phyloP scores from a whole-genome alignment of 2,797 vertebrate species.

The Phoebastria nigripes region DNA sequence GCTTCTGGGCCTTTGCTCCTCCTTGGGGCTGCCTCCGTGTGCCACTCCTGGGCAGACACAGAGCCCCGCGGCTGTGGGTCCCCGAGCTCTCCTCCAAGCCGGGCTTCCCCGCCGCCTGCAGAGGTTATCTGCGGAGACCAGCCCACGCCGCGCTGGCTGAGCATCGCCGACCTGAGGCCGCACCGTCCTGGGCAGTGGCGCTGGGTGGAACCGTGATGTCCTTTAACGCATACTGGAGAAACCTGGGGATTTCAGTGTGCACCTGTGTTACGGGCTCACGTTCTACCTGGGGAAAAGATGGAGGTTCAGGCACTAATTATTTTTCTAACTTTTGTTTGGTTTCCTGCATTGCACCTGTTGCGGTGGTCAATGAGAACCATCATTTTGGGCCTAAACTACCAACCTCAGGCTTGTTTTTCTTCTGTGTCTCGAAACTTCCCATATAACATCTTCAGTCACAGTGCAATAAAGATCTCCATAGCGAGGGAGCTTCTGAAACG shows the following conservation, averaged over 20 bases:
- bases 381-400: background rate
- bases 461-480: background rate
- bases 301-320: too few relatives aligned
- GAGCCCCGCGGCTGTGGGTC: background rate
- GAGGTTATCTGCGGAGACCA: background rate
- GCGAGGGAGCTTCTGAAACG: background rate
- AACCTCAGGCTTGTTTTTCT: background rate
- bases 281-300: background rate
- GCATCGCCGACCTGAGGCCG: background rate
- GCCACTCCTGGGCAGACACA: background rate
- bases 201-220: background rate
- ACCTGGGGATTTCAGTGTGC: background rate
- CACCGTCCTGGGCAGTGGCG: background rate
- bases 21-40: too few relatives aligned
- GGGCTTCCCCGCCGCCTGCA: background rate
- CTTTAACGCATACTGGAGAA: background rate
- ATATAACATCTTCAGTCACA: fast-evolving
- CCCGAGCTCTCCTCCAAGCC: background rate
- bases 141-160: background rate
- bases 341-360: too few relatives aligned
- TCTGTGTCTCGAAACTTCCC: fast-evolving
- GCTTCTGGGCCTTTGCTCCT: background rate
- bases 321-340: background rate
- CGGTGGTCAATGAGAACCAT: fast-evolving
- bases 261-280: fast-evolving